Conservation (phyloP, 2,113 vertebrate species). For the Carassius auratus region DNA sequence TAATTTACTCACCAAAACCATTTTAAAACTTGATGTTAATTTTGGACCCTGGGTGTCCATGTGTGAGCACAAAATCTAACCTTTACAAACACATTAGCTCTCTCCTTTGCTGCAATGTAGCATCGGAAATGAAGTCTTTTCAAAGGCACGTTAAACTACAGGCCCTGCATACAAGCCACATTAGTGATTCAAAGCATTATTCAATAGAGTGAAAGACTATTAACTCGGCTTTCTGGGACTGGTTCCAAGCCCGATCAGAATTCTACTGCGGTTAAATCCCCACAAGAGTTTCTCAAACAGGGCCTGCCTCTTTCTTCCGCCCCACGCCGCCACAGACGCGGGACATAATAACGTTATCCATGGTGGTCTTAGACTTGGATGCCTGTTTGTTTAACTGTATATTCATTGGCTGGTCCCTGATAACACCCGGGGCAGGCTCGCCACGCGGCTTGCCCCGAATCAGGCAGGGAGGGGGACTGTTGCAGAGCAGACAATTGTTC, state of each 20-base stretch:
- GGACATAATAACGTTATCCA: conserved; percentile 68
- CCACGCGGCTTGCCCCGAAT: conserved; percentile 45
- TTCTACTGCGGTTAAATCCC: conserved; percentile 71
- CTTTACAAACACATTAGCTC: conserved; percentile 62
- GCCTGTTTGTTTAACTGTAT: conserved; percentile 70
- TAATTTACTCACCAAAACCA: conserved; percentile 19
- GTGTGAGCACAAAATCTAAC: conserved; percentile 46
- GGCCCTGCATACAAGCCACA: conserved; percentile 66
- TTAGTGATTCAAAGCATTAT: conserved; percentile 77
- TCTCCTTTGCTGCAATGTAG: conserved; percentile 60
- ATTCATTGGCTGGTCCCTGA: conserved; percentile 68
- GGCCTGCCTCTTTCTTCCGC: conserved; percentile 63
- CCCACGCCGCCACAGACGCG: conserved; percentile 54
- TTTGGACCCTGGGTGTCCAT: neutral
- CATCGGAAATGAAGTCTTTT: conserved; percentile 68
- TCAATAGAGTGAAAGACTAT: conserved; percentile 73
- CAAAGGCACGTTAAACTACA: conserved; percentile 68
- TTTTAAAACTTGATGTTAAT: neutral
- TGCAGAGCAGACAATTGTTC: conserved; percentile 53
- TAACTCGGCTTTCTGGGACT: conserved; percentile 73
- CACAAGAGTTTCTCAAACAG: conserved; percentile 68
- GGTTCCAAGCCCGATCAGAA: conserved; percentile 72
- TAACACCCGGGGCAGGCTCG: conserved; percentile 60
- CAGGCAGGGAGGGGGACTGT: conserved; percentile 55
- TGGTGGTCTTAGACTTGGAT: conserved; percentile 66